phyloP scores from a whole-genome alignment of 2,888 invertebrate species.

The Panopea generosa region DNA sequence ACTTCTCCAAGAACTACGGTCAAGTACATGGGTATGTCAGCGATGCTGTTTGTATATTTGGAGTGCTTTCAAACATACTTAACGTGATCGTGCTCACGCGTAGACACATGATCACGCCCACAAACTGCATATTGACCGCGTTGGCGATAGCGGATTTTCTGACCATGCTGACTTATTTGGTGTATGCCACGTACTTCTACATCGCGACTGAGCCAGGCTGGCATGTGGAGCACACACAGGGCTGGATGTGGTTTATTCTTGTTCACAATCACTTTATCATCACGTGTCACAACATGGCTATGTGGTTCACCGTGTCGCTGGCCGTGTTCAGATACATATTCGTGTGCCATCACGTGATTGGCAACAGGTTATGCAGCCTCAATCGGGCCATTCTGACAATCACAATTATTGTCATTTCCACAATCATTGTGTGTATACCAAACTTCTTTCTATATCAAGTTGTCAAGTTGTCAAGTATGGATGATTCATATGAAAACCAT shows the following conservation, averaged over 20 bases:
- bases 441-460: slow-evolving; percentile 81
- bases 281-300: slow-evolving; percentile 92
- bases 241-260: slow-evolving; percentile 82
- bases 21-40: slow-evolving; percentile 93
- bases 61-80: slow-evolving; percentile 95
- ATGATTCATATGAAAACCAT: not conserved
- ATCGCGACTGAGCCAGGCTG: slow-evolving; percentile 70
- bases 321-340: slow-evolving; percentile 95
- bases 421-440: slow-evolving; percentile 82
- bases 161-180: slow-evolving; percentile 96
- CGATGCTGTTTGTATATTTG: slow-evolving; percentile 94
- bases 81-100: slow-evolving; percentile 95
- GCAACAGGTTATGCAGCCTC: slow-evolving; percentile 81
- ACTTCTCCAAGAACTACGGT: slow-evolving; percentile 75
- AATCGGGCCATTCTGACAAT: slow-evolving; percentile 81
- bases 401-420: slow-evolving; percentile 73
- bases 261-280: slow-evolving; percentile 83
- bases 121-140: slow-evolving; percentile 94
- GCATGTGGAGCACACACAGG: slow-evolving; percentile 71
- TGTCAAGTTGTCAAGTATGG: slow-evolving; percentile 33
- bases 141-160: slow-evolving; percentile 95
- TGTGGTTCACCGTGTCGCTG: slow-evolving; percentile 95
- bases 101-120: slow-evolving; percentile 95
- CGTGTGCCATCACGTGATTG: slow-evolving; percentile 84
- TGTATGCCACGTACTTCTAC: slow-evolving; percentile 81